A percentile compares a stretch with the other conserved stretches of the same genome.
These are phyloP conservation scores for Phylloscopus trochilus DNA, from an alignment of 2,113 vertebrate genomes.

Conservation along the genomic window DNA sequence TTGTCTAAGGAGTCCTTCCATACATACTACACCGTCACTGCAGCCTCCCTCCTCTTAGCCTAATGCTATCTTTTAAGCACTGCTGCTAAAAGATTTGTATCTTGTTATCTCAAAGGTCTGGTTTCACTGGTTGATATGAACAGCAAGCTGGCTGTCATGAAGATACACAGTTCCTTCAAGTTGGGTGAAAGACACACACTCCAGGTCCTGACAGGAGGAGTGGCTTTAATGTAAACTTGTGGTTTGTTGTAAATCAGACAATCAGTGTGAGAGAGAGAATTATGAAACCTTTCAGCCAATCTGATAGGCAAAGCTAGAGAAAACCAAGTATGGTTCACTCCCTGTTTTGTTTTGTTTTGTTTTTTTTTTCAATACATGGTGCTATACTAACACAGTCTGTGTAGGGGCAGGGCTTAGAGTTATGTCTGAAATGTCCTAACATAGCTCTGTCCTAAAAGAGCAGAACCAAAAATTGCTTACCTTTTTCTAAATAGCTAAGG, in stretches of 20 bases:
- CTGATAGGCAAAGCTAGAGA: neutral
- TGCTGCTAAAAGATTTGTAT: neutral
- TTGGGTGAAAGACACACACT: neutral
- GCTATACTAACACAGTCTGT: neutral
- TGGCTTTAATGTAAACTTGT: neutral
- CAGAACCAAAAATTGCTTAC: neutral
- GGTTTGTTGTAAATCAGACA: neutral
- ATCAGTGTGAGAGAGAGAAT: neutral
- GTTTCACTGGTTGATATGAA: neutral
- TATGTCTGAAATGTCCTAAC: neutral
- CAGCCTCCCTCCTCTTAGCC: neutral
- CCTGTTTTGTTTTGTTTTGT: too few species aligned
- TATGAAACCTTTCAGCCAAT: neutral
- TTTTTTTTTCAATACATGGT: rapidly evolving
- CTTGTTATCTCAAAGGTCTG: neutral
- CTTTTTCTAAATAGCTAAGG: neutral
- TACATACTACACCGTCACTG: neutral
- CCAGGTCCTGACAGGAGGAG: neutral
- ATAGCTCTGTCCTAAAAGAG: neutral
- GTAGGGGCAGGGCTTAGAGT: neutral
- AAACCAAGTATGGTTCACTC: neutral
- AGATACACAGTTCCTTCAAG: neutral
- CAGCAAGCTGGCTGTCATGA: neutral
- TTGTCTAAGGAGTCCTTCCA: neutral
- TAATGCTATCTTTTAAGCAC: neutral